These are phyloP conservation scores for Pseudococcus viburni DNA, from an alignment of 2,888 invertebrate genomes.

Conservation along the genomic window DNA sequence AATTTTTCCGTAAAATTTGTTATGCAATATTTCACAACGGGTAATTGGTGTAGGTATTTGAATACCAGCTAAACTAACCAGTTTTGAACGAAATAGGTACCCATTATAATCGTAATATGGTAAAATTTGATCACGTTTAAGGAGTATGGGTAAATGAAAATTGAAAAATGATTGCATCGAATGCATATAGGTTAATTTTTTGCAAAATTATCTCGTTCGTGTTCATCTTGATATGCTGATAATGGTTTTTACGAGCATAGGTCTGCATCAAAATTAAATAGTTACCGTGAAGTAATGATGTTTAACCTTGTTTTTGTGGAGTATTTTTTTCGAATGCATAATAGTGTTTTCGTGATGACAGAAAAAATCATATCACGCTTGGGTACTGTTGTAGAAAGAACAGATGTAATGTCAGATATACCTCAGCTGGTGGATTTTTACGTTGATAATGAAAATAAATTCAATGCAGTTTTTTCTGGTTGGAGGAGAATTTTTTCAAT, in stretches of 20 bases:
- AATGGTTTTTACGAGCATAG: not conserved
- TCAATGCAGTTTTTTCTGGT: too few relatives aligned
- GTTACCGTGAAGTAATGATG: not conserved
- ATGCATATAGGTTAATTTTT: not conserved
- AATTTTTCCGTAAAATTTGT: not conserved
- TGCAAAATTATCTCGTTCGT: not conserved
- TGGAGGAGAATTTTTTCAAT: too few relatives aligned
- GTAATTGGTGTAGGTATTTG: not conserved
- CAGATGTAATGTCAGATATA: not conserved
- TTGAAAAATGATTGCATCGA: not conserved
- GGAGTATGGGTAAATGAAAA: not conserved
- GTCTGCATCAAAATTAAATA: not conserved
- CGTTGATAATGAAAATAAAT: too few relatives aligned
- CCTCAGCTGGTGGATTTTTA: not conserved
- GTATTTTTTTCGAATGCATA: not conserved
- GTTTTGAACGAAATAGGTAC: not conserved
- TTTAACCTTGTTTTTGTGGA: not conserved
- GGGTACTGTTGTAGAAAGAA: constrained; percentile 20
- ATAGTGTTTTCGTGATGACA: constrained; percentile 16
- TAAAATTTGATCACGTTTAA: not conserved
- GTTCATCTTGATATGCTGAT: not conserved
- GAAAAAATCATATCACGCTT: constrained; percentile 18
- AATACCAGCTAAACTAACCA: not conserved
- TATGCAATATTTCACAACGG: not conserved
- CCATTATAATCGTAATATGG: too few relatives aligned